Evolutionary conservation across 2,113 vertebrate species (phyloP).

Genomic region (Desmodus rotundus): DNA sequence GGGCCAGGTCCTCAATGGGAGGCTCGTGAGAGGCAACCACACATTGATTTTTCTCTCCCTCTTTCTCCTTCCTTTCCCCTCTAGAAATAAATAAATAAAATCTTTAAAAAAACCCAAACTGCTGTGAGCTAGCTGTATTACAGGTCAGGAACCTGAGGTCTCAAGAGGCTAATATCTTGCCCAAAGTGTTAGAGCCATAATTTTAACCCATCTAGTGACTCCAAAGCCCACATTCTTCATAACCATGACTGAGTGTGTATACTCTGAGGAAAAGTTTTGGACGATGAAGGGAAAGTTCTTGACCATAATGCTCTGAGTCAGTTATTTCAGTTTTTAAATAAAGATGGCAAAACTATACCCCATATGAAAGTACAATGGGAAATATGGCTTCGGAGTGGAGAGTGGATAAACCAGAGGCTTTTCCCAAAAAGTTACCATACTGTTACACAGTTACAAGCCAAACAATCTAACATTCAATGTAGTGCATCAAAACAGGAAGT

Average conservation of each 20-base stretch:
- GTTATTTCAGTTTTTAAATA: neutral
- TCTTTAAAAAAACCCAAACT: too few relatives aligned
- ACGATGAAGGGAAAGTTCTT: neutral
- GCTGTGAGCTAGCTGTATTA: neutral
- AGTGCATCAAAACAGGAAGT: neutral
- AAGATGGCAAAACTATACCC: neutral
- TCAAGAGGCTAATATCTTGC: neutral
- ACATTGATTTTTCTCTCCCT: too few relatives aligned
- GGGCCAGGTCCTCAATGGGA: too few relatives aligned
- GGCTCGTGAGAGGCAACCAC: too few relatives aligned
- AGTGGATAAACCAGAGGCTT: neutral
- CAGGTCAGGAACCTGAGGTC: neutral
- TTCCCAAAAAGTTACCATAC: neutral
- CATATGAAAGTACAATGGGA: neutral
- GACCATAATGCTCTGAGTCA: neutral
- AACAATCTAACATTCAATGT: neutral
- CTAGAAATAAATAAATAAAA: too few relatives aligned
- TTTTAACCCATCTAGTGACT: neutral
- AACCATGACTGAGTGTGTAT: neutral
- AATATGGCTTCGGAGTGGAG: neutral
- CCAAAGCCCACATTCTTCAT: neutral
- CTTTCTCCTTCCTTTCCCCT: too few relatives aligned
- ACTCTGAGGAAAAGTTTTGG: neutral
- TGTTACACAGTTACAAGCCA: neutral
- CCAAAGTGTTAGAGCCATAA: neutral